Evolutionary conservation across 2,797 vertebrate genomes (phyloP), one percentile per base, ranked within the genome.

Genomic region (Spheniscus humboldti): DNA sequence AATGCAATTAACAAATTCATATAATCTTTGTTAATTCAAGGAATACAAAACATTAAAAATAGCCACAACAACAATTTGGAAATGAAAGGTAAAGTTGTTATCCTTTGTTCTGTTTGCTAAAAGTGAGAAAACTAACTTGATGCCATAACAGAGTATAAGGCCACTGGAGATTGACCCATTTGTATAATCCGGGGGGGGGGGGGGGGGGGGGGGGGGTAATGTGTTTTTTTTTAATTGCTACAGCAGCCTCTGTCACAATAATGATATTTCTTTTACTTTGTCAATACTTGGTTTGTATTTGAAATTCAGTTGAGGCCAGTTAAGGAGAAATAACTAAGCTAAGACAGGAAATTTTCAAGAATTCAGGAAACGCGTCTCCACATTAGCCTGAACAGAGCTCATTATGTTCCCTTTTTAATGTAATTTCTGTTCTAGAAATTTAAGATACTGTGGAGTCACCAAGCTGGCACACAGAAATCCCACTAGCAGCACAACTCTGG

Each of bases 151-250:
- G 27, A 43, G 9, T 59, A 14, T 41, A 33, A 41, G 6, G 18
- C 53, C 27, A 55, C 14, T 64, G 43, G 4, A 74, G 11, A 66
- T 2, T 7, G n/a, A 74, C 1, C 1, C 8, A 48, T 24, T 74
- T 72, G 33, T 60, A 33, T 20, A 76, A 74, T 33, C 3, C 8
- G 55, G n/a, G 13, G 5, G 0, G 39, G 0, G 39, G 12, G 3
- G 0, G 41, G 0, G 41, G 6, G 6, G 31, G 15, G 5, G 0
- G 41, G 0, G 41, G 6, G 6, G 31, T 3, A 25, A 27, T 4
- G 4, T 56, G 18, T 92, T 62, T 78, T 39, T 1, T 80, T 39
- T 2, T 80, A 28, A 28, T 55, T 91, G 35, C 19, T 66, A 35
- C 18, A 81, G 30, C 16, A 82, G 12, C 18, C 12, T 76, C 14